Evolutionary conservation across 2,113 vertebrate species (phyloP).

Genomic region (Nyctibius bracteatus): DNA sequence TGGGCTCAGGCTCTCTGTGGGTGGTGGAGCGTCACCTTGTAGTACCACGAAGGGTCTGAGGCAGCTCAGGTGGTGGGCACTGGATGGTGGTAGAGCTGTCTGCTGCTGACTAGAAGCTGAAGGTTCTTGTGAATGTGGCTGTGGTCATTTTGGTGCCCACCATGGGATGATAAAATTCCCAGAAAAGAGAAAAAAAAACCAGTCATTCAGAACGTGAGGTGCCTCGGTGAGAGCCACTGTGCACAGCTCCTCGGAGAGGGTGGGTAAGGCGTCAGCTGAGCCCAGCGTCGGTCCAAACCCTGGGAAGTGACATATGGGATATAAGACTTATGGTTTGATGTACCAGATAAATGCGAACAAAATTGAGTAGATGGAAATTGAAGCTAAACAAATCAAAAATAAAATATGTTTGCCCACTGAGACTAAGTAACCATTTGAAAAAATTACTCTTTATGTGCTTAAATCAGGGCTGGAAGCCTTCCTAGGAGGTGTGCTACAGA

Average conservation of each 20-base stretch:
- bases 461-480: slow-evolving; percentile 5
- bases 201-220: not conserved
- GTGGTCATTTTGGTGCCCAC: fast-evolving
- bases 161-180: not conserved
- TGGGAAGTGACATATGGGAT: not conserved
- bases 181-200: not conserved
- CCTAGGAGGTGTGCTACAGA: not conserved
- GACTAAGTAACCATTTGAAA: not conserved
- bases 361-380: not conserved
- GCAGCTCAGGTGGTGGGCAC: not conserved
- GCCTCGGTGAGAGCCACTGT: not conserved
- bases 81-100: not conserved
- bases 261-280: not conserved
- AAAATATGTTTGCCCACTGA: not conserved
- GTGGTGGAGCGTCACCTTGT: not conserved
- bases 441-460: not conserved
- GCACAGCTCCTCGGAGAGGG: not conserved
- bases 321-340: fast-evolving
- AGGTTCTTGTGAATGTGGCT: not conserved
- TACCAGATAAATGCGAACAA: not conserved
- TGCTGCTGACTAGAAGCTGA: not conserved
- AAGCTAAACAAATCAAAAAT: slow-evolving; percentile 23
- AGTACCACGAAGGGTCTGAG: not conserved
- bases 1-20: not conserved
- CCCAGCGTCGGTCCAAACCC: not conserved